Base-by-base conservation (phyloP, 2,113 vertebrate species). In the Euleptes europaea region DNA sequence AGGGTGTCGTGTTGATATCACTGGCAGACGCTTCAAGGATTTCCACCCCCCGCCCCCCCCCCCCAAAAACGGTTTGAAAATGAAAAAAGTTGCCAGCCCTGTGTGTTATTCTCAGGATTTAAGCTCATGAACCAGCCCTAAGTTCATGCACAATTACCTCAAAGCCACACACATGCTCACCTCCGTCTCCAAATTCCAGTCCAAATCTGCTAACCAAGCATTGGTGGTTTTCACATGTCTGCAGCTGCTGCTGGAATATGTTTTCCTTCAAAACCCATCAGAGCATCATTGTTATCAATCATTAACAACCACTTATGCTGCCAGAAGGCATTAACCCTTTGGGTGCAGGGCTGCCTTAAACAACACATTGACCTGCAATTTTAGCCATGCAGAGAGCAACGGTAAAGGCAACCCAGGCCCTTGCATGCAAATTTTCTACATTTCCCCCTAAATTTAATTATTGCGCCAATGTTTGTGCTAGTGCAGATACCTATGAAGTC, bases 221-320 rank as follows among this genome's bases (percentile, higher is more conserved):
- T 28, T 33, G 47, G 70, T 47, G 80, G 83, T 84, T 86, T 80
- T 88, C 80, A 66, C 23, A 19, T 57, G 38, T 33, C 9, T 42
- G 19, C 35, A 13, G 42, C 76, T 8, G 4, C 84, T 76, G 89
- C 83, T 69, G 8, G 85, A 78, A 79, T 90, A 88, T 85, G 81
- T 75, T 95, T 93, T 89, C 89, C 89, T 95, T 71, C 92, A 90
- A 69, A 91, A 86, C 90, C 90, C 86, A 2, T 3, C 89, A 88
- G 91, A 93, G 88, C 87, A 91, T 82, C 88, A 77, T 28, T 21
- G 93, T 89, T 89, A 95, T 95, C 95, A 97, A 96, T 96, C 96
- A 96, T 96, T 97, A 96, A 96, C 95, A 88, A 93, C 85, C 92
- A 79, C 89, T 86, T 93, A 87, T 33, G 93, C 92, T 83, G 91